Evolutionary conservation across 1,140 invertebrate genomes (phyloP), one percentile per base, ranked within the genome.

Genomic region (Anthonomus grandis): DNA sequence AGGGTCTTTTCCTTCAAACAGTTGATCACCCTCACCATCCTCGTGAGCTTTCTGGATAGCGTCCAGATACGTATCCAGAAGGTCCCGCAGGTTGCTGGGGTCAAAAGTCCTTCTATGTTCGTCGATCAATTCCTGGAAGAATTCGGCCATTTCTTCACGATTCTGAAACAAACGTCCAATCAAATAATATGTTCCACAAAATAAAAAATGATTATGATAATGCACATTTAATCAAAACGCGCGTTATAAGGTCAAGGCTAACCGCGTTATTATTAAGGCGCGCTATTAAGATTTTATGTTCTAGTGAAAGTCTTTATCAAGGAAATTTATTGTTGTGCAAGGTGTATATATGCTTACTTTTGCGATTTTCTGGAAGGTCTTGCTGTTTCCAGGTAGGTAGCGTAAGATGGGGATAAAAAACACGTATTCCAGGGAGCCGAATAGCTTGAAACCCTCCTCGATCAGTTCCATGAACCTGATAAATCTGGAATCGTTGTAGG

Each of bases 381-480:
- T 78, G 21, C 82, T 81, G 36, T 91, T 80, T 24, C 84, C 83
- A 0, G 91, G 91, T 19, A 93, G 73, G 68, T 89, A 90, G 64
- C 86, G 81, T 57, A 85, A 64, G 53, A 78, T 72, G 2, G 79
- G 90, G 70, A 84, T 84, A 75, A 79, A 93, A 74, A 86, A 91
- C 62, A 73, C 76, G 4, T 78, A 74, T 17, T 78, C 78, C 36
- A 85, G 76, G 0, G 78, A 79, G 4, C 88, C 87, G 60, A 94
- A 92, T 0, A 95, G 79, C 41, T 81, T 79, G 80, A 95, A 94
- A 10, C 92, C 92, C 75, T 95, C 91, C 61, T 93, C 90, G 60
- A 93, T 91, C 3, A 93, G 77, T 31, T 79, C 72, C 79, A 91
- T 91, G 66, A 93, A 89, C 31, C 88, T 76, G 15, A 80, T 75